Percentiles rank a stretch among this genome's conserved stretches.
Conservation (phyloP, 2,113 vertebrate genomes). For the Felis chaus region DNA sequence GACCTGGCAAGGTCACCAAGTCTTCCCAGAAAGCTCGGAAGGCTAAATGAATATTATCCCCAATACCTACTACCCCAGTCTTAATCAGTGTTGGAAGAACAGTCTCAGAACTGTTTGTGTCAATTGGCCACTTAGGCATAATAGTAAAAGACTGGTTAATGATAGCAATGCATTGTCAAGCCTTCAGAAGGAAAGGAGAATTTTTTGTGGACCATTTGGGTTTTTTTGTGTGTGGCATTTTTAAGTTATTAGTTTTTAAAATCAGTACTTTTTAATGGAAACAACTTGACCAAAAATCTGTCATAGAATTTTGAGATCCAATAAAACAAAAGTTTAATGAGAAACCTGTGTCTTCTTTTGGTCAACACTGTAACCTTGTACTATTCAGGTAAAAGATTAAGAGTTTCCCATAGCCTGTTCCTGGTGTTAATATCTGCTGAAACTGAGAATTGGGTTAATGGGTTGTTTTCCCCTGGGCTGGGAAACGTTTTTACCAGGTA, state of each 20-base stretch:
- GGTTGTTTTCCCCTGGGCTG: not conserved
- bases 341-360: conserved; percentile 82
- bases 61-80: too few species aligned
- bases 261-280: conserved; percentile 88
- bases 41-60: too few species aligned
- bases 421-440: not conserved
- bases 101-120: too few species aligned
- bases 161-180: too few species aligned
- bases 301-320: conserved; percentile 91
- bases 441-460: not conserved
- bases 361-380: conserved; percentile 10
- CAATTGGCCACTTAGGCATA: too few species aligned
- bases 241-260: conserved; percentile 91
- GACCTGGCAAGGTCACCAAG: too few species aligned
- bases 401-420: not conserved
- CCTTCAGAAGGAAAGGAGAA: too few species aligned
- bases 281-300: conserved; percentile 90
- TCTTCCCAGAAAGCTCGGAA: too few species aligned
- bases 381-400: not conserved
- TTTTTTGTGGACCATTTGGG: conserved; percentile 79
- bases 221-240: conserved; percentile 87
- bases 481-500: not conserved
- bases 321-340: conserved; percentile 89
- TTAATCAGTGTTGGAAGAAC: too few species aligned
- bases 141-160: too few species aligned